Evolutionary conservation across 2,113 vertebrate species (phyloP), one percentile per base, ranked within the genome.

Genomic region (Burhinus oedicnemus): DNA sequence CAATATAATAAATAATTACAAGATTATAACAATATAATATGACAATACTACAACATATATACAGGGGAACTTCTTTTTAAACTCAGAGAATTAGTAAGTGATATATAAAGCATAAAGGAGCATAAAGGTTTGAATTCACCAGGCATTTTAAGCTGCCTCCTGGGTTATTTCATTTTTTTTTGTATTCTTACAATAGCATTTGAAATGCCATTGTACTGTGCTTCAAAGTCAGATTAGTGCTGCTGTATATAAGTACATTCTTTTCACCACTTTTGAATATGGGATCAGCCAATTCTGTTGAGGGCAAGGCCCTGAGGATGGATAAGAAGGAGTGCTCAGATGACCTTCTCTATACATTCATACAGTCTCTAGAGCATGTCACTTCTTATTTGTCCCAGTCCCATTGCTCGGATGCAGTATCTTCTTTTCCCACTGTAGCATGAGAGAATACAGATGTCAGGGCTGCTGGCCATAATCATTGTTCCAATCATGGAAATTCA

Each of bases 191-290:
- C 49, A 91, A 40, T 77, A 85, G 30, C 40, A 62, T 95, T 93
- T 91, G 44, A 83, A 94, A 91, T 70, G 32, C 66, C 38, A 54
- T 51, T 80, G 62, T 96, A 64, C n/a, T 80, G 32, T 64, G 9
- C 58, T 66, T 96, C 90, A 85, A 90, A 94, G 82, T 82, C 45
- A 66, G 54, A 76, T 69, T 74, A 80, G 36, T 57, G 34, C 75
- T 91, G 36, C 66, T 65, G n/a, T 83, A 29, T 62, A 12, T 65
- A 65, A 94, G 52, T 45, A 66, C 44, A 62, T 90, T 96, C 52
- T 34, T 97, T 94, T 96, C 40, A 83, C 72, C 12, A 34, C 66
- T 93, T 91, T 55, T 84, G 51, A 80, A 95, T 88, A 78, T n/a
- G 21, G 26, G 52, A 47, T 93, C 52, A 96, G 55, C 12, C 75